Base-by-base conservation (phyloP, 2,888 invertebrate genomes). In the Pseudococcus jackbeardsleyi region DNA sequence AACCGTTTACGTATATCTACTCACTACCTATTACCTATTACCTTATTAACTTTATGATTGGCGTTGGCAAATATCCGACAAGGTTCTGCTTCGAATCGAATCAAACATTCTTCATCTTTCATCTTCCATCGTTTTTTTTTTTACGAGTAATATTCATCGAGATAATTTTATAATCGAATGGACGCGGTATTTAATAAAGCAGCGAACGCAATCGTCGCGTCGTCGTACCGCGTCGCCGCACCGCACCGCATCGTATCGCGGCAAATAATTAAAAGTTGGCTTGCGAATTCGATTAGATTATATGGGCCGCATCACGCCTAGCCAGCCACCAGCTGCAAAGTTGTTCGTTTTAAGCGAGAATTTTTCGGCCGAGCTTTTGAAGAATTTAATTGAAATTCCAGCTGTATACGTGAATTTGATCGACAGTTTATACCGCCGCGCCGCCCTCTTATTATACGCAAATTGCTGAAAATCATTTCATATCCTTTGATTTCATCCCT, bases 361-460 rank as follows among this genome's bases (percentile, higher is more conserved):
- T 77, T 77, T 77, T 77, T 77, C 39, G 17, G 64, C 17, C 39
- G 39, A 77, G 64, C 77, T 33, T 77, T 39, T 8, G 26, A 33
- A 33, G 33, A 77, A 33, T 77, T 77, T 77, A 77, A 77, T 77
- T 77, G 77, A 39, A 77, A 77, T 77, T 77, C 77, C 77, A 64
- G 64, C 19, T 64, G 22, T 68, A 77, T 12, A 17, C 77, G 77
- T 17, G 50, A 17, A 50, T 50, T 77, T 26, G 77, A 39, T 33
- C 12, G 77, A 17, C 19, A 39, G 26, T 15, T 77, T 77, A 22
- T 26, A 15, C 77, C 64, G 64, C 6, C 22, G 6, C 22, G 22
- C 19, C 64, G 19, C 64, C 1, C 19, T 64, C 64, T 64, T 64
- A n/a, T 59, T 59, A 50, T 50, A 15, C 26, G 26, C 3, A 50